Evolutionary conservation across 1,140 invertebrate genomes (phyloP).

Genomic region (Ceratina calcarata): DNA sequence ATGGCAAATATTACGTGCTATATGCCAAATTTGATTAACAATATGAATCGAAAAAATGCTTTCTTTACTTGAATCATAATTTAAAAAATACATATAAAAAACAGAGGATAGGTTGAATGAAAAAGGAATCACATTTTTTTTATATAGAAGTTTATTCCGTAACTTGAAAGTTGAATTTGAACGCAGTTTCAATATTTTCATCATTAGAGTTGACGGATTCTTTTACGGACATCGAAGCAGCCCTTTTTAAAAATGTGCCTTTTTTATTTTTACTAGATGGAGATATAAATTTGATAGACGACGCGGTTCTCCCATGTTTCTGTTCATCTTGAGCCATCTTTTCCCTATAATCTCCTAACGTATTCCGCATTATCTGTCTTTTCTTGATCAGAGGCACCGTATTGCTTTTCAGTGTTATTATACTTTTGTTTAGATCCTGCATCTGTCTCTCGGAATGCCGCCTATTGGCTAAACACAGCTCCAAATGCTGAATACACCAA

Average conservation of each 20-base stretch:
- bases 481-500: slow-evolving; percentile 88
- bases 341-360: slow-evolving; percentile 87
- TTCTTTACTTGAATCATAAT: too few relatives aligned
- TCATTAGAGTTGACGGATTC: neutral
- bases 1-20: too few relatives aligned
- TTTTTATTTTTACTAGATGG: slow-evolving; percentile 75
- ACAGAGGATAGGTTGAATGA: too few relatives aligned
- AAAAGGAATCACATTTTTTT: too few relatives aligned
- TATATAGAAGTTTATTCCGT: slow-evolving; percentile 25
- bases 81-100: too few relatives aligned
- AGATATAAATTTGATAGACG: slow-evolving; percentile 77
- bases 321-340: slow-evolving; percentile 89
- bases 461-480: slow-evolving; percentile 81
- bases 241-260: slow-evolving; percentile 82
- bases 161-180: slow-evolving; percentile 50
- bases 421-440: slow-evolving; percentile 83
- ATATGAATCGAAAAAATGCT: too few relatives aligned
- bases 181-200: neutral
- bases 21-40: too few relatives aligned
- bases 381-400: slow-evolving; percentile 85
- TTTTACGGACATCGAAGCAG: neutral
- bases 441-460: slow-evolving; percentile 84
- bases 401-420: slow-evolving; percentile 85
- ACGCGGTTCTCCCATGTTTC: slow-evolving; percentile 80
- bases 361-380: slow-evolving; percentile 86